Conservation (phyloP, 2,797 vertebrate genomes). For the Myotis planiceps region DNA sequence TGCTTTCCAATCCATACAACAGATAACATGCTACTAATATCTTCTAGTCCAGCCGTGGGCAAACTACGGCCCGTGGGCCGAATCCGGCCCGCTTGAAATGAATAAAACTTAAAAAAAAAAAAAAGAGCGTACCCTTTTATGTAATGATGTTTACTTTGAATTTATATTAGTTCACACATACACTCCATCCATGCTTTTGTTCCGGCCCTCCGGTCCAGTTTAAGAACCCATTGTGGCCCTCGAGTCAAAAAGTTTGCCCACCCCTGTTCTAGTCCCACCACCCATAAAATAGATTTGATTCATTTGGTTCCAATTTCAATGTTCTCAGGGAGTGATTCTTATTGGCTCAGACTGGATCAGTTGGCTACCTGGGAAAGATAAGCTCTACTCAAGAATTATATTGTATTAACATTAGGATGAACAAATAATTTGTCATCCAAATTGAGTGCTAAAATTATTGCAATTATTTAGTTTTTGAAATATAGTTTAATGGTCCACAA, state of each 20-base stretch:
- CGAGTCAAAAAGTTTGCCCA: no score
- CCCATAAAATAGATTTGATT: neutral
- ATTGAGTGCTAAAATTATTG: neutral
- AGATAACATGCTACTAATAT: neutral
- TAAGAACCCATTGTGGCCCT: no score
- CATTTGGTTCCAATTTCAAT: neutral
- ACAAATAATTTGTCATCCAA: neutral
- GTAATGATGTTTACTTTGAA: no score
- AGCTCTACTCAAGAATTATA: neutral
- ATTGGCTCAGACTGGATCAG: neutral
- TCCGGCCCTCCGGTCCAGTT: no score
- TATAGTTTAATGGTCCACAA: neutral
- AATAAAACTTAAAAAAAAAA: no score
- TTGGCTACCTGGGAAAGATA: neutral
- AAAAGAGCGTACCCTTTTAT: no score
- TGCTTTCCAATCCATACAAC: neutral
- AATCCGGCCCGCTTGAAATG: no score
- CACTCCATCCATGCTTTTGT: no score
- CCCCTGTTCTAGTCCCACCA: neutral
- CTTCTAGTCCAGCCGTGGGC: no score
- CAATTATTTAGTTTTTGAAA: neutral
- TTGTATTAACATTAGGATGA: neutral
- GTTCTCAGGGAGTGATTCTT: neutral
- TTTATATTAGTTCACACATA: no score
- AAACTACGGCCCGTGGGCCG: no score